A percentile compares a stretch with the other conserved stretches of the same genome.
Conservation (phyloP, 1,140 invertebrate genomes). For the Laupala kohalensis region DNA sequence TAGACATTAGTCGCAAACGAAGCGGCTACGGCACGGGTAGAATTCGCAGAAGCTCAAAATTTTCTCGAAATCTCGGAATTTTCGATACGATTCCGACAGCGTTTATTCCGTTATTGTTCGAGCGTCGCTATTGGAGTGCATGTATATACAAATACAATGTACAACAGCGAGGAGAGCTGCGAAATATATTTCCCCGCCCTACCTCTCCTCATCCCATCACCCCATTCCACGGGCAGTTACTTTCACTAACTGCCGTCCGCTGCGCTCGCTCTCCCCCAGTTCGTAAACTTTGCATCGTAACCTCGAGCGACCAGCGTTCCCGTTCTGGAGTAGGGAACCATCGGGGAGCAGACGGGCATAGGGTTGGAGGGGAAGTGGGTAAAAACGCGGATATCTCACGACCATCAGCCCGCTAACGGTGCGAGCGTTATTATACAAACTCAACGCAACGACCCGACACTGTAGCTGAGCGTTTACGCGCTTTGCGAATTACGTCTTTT, state of each 20-base stretch:
- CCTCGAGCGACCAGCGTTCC: no score
- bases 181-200: not conserved
- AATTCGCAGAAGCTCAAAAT: no score
- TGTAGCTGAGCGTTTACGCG: not conserved
- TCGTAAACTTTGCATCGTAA: not conserved
- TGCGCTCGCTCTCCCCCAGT: not conserved
- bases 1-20: no score
- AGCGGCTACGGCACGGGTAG: no score
- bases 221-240: not conserved
- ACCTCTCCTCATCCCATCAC: not conserved
- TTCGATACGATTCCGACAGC: no score
- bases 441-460: not conserved
- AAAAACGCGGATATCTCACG: not conserved
- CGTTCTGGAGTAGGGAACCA: not conserved
- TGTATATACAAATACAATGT: no score
- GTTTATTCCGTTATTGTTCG: no score
- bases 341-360: not conserved
- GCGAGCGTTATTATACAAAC: not conserved
- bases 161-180: not conserved
- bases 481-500: not conserved
- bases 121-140: no score
- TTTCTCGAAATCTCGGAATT: no score
- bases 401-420: not conserved
- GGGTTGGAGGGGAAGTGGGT: not conserved
- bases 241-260: not conserved